Base-by-base conservation (phyloP, 2,797 vertebrate species). In the Manis crassicaudata region DNA sequence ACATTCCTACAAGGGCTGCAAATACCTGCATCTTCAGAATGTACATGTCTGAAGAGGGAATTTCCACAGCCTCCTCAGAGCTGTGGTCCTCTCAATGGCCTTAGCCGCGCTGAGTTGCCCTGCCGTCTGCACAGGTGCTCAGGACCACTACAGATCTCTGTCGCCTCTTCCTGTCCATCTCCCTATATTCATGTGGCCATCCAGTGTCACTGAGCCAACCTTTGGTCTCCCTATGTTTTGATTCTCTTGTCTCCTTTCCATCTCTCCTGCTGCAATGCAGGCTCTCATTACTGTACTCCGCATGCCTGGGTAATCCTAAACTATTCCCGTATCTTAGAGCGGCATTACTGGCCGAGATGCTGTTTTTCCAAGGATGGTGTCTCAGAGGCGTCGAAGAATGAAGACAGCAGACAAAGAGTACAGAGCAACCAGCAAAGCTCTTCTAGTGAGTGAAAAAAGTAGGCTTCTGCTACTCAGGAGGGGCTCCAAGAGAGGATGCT, bases 111-210 rank as follows among this genome's bases (percentile, higher is more conserved):
- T n/a, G 40, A 82, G 12, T 8, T 3, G 60, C 20, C 18, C 60
- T 1, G 0, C 40, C 0, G 4, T 13, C 10, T 11, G 3, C 76
- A 58, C 25, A 37, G 52, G 5, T 58, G 54, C 21, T 16, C 23
- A 37, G 13, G 6, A 5, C 52, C n/a, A 37, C 21, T 56, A 5
- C 5, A 1, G 18, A 16, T 27, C 9, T 6, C 37, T 1, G 0
- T 2, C 3, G 4, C n/a, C 29, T 46, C 14, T 63, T 16, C 25
- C 29, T 32, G 12, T 32, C 29, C 58, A 18, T 25, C 32, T 50
- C 16, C 21, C 43, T 17, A 50, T 43, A 18, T 52, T 83, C 32
- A 10, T 13, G 2, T 4, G 8, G 21, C 21, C 62, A 65, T 17
- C 13, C 0, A 52, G 12, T 18, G 43, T 83, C 13, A 25, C 10